phyloP scores from a whole-genome alignment of 1,140 invertebrate genomes.

The Tetramorium parvispinum region DNA sequence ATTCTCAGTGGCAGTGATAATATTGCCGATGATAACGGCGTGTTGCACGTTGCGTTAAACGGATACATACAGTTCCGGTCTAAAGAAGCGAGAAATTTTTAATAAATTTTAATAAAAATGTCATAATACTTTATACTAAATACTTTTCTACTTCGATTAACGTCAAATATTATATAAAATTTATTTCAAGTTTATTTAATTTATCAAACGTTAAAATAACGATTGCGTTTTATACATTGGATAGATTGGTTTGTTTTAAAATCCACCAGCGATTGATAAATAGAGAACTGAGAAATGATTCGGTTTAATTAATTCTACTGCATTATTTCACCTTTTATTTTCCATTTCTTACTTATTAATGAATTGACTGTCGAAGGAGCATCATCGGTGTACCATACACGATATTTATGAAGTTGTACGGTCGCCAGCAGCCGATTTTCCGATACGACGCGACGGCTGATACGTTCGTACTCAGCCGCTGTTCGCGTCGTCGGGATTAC shows the following conservation, averaged over 20 bases:
- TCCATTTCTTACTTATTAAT: no score
- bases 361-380: no score
- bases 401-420: no score
- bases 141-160: not conserved
- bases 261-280: not conserved
- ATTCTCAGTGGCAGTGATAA: constrained; percentile 31
- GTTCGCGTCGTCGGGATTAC: not conserved
- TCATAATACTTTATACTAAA: no score
- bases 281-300: not conserved
- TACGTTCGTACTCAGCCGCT: no score
- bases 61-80: not conserved
- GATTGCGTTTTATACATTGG: not conserved
- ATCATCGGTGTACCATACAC: no score
- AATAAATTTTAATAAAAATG: no score
- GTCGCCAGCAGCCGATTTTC: not conserved
- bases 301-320: not conserved
- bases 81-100: not conserved
- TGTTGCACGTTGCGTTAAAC: not conserved
- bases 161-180: not conserved
- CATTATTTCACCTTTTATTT: not conserved
- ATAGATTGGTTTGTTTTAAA: not conserved
- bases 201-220: not conserved
- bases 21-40: not conserved
- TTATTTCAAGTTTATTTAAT: not conserved
- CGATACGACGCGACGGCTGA: not conserved